These are phyloP conservation scores for Echinometra lucunter DNA, from an alignment of 53 echinoderm and acorn worm genomes.

Conservation along the genomic window DNA sequence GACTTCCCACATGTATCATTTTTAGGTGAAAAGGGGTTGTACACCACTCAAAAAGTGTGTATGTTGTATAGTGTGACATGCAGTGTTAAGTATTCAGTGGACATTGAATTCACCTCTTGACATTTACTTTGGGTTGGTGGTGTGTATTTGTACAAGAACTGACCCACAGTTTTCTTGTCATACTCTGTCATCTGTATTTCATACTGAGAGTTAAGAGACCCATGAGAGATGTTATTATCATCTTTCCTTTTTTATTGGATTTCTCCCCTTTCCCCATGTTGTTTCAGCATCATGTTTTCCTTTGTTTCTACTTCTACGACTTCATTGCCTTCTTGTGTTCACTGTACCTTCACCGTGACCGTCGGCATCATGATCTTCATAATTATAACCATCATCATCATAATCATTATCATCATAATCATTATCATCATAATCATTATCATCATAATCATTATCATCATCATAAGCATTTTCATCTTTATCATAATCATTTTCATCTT, in stretches of 20 bases:
- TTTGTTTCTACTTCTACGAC: background rate
- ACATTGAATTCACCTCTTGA: constrained; percentile 28
- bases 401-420: too few relatives aligned
- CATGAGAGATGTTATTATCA: background rate
- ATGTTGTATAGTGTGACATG: background rate
- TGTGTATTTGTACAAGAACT: constrained; percentile 56
- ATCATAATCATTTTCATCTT: too few relatives aligned
- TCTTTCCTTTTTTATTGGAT: background rate
- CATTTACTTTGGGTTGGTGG: constrained; percentile 22
- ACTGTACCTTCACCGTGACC: background rate
- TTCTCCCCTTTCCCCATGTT: background rate
- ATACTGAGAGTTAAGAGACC: background rate
- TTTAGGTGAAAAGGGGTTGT: background rate
- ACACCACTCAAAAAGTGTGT: background rate
- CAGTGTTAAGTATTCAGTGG: background rate
- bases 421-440: too few relatives aligned
- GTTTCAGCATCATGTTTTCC: background rate
- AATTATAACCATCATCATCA: too few relatives aligned
- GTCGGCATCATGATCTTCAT: background rate
- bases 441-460: too few relatives aligned
- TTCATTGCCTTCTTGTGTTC: background rate
- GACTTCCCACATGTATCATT: background rate
- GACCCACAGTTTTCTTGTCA: constrained; percentile 1
- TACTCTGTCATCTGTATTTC: constrained; percentile 12
- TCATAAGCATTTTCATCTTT: background rate